phyloP scores from a whole-genome alignment of 2,888 invertebrate genomes.

The Pterostichus madidus region DNA sequence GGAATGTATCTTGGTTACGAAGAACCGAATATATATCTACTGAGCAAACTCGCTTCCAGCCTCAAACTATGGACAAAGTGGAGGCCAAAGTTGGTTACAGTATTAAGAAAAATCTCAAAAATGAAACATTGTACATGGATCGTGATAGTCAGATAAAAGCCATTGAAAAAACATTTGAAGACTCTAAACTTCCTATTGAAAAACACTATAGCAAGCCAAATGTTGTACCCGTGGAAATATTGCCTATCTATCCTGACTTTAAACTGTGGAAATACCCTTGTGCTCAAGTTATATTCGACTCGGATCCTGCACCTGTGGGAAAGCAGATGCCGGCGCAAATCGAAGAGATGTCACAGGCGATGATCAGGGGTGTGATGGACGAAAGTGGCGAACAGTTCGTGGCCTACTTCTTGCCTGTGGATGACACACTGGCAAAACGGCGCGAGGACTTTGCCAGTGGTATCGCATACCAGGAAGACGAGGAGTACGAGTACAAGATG shows the following conservation, averaged over 20 bases:
- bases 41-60: conserved; percentile 98
- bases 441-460: conserved; percentile 88
- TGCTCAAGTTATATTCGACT: conserved; percentile 96
- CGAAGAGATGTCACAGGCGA: conserved; percentile 99
- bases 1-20: conserved; percentile 98
- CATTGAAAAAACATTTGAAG: conserved; percentile 98
- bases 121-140: conserved; percentile 97
- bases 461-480: conserved; percentile 91
- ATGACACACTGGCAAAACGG: conserved; percentile 93
- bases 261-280: conserved; percentile 98
- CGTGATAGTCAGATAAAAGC: conserved; percentile 98
- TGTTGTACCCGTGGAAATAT: conserved; percentile 92
- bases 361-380: conserved; percentile 99
- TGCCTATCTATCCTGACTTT: conserved; percentile 96
- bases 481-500: conserved; percentile 98
- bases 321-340: conserved; percentile 92
- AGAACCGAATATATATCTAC: conserved; percentile 99
- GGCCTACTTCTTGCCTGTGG: conserved; percentile 97
- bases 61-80: conserved; percentile 97
- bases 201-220: conserved; percentile 98
- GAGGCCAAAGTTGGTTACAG: conserved; percentile 99
- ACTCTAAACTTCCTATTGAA: conserved; percentile 89
- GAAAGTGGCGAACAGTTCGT: conserved; percentile 99
- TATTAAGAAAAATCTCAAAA: conserved; percentile 93
- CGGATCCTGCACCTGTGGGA: conserved; percentile 96